phyloP scores from a whole-genome alignment of 2,888 invertebrate species.

The Mythimna albipuncta region DNA sequence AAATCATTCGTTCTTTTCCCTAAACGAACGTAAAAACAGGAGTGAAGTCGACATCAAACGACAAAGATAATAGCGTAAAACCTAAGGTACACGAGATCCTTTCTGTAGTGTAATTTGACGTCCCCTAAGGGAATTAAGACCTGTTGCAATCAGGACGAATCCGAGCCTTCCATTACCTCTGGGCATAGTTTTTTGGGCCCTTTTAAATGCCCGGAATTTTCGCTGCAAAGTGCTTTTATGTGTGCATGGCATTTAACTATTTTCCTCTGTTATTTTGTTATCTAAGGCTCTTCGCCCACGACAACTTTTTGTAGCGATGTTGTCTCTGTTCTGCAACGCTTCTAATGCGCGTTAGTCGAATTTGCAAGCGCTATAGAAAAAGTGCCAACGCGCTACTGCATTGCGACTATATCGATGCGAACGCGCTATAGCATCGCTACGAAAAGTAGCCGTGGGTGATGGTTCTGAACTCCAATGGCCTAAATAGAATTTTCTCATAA shows the following conservation, averaged over 20 bases:
- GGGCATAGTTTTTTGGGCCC: conserved; percentile 26
- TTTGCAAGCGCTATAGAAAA: too few species aligned
- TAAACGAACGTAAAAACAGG: conserved; percentile 31
- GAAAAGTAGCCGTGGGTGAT: too few species aligned
- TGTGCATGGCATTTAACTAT: conserved; percentile 30
- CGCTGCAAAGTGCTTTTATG: conserved; percentile 23
- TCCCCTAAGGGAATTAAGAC: conserved; percentile 22
- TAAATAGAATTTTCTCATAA: not conserved
- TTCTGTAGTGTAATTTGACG: conserved; percentile 33
- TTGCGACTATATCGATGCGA: too few species aligned
- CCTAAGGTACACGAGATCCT: conserved; percentile 19
- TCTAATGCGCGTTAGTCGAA: too few species aligned
- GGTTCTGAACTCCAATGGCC: not conserved
- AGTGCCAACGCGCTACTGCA: too few species aligned
- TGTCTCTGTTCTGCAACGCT: too few species aligned
- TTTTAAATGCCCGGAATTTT: conserved; percentile 22
- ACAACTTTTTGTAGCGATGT: too few species aligned
- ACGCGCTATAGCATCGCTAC: too few species aligned
- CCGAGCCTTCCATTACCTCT: not conserved
- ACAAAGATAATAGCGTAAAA: conserved; percentile 22
- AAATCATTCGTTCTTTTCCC: conserved; percentile 38
- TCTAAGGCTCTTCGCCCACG: not conserved
- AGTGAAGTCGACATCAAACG: conserved; percentile 34
- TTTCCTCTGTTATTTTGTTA: conserved; percentile 16
- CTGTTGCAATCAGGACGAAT: conserved; percentile 45